These are phyloP conservation scores for Agrotis clavis DNA, from an alignment of 2,888 invertebrate genomes.

Conservation along the genomic window DNA sequence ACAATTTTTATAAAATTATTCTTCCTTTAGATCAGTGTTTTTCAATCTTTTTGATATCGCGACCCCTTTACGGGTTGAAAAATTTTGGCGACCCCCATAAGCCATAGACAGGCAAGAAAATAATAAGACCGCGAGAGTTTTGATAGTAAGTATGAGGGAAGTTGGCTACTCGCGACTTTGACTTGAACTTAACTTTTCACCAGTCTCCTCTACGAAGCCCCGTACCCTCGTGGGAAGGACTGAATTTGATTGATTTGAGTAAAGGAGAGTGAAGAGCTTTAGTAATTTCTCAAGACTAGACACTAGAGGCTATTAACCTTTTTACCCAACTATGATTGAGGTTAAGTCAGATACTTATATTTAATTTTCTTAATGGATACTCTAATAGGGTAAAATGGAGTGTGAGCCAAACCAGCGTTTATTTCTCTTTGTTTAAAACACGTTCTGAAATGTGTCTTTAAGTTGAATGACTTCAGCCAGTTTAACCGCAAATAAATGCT, in stretches of 20 bases:
- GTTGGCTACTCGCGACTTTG: too few species aligned
- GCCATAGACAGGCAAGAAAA: too few species aligned
- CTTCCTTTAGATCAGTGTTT: too few species aligned
- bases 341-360: constrained; percentile 2
- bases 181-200: too few species aligned
- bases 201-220: too few species aligned
- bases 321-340: constrained; percentile 9
- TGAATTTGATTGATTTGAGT: not conserved
- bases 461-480: not conserved
- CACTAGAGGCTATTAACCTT: constrained; percentile 29
- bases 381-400: not conserved
- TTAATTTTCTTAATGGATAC: not conserved
- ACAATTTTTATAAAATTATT: too few species aligned
- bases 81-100: too few species aligned
- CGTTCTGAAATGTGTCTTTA: not conserved
- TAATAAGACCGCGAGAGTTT: too few species aligned
- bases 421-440: not conserved
- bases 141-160: too few species aligned
- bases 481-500: not conserved
- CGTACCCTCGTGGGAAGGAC: not conserved
- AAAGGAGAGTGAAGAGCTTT: constrained; percentile 9
- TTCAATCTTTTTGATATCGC: too few species aligned
- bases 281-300: constrained; percentile 13
- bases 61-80: too few species aligned
- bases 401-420: not conserved